These are phyloP conservation scores for Saccostrea echinata DNA, from an alignment of 1,140 invertebrate genomes.

Conservation along the genomic window DNA sequence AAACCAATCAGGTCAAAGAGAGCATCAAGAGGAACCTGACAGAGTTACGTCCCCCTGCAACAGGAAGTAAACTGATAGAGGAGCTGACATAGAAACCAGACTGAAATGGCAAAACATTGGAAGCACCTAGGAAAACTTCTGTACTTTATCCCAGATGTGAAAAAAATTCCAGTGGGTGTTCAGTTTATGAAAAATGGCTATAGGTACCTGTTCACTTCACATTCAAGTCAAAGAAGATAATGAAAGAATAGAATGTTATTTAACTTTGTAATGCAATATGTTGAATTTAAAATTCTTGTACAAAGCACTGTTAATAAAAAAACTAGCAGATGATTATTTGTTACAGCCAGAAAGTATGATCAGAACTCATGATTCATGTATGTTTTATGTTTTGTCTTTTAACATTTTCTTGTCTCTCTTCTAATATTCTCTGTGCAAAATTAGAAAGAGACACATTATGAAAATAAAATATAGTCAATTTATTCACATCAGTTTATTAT, in stretches of 20 bases:
- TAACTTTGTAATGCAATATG: too few species aligned
- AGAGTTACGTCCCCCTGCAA: background rate
- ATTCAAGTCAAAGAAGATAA: too few species aligned
- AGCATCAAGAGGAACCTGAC: background rate
- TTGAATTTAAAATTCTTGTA: too few species aligned
- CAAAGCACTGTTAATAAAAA: too few species aligned
- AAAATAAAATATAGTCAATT: background rate
- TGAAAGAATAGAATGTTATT: too few species aligned
- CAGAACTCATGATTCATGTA: too few species aligned
- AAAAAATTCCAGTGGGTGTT: background rate
- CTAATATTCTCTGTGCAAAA: background rate
- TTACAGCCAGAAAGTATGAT: too few species aligned
- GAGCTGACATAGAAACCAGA: background rate
- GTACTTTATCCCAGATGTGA: background rate
- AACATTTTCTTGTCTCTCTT: background rate
- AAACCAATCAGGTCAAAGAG: slow-evolving; percentile 1
- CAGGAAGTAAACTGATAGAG: background rate
- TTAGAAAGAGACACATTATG: background rate
- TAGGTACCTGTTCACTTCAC: too few species aligned
- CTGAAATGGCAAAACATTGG: background rate
- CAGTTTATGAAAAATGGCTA: too few species aligned
- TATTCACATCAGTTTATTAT: slow-evolving; percentile 19
- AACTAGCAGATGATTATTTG: too few species aligned
- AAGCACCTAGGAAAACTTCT: too few species aligned
- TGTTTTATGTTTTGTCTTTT: too few species aligned